Percentiles rank a stretch among this genome's conserved stretches.
phyloP scores from a whole-genome alignment of 2,888 invertebrate species.

The Ecdyonurus torrentis region DNA sequence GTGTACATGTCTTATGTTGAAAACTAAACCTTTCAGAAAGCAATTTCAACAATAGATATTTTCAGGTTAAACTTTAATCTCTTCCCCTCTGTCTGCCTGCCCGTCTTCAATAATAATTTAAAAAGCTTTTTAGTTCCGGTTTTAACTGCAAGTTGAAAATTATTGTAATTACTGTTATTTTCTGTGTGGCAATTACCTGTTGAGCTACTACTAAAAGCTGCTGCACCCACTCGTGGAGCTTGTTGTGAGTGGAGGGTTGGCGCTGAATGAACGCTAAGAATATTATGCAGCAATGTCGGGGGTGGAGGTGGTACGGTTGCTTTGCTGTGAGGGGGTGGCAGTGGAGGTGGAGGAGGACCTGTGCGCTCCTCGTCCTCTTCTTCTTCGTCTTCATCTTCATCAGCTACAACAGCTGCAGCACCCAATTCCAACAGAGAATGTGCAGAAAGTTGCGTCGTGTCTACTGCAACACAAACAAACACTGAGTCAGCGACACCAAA shows the following conservation, averaged over 20 bases:
- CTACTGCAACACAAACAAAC: constrained; percentile 42
- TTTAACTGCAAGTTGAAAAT: too few relatives aligned
- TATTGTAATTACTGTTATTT: too few relatives aligned
- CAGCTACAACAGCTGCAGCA: constrained; percentile 5
- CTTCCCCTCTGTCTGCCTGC: too few relatives aligned
- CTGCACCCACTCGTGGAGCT: constrained; percentile 16
- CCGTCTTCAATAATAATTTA: too few relatives aligned
- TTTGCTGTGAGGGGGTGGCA: neutral
- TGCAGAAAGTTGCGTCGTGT: constrained; percentile 31
- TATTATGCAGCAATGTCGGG: constrained; percentile 36
- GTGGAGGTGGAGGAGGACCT: constrained; percentile 20
- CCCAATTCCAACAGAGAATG: constrained; percentile 14
- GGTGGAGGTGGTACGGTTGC: neutral
- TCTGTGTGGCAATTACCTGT: too few relatives aligned
- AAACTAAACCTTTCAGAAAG: too few relatives aligned
- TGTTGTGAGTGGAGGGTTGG: constrained; percentile 35
- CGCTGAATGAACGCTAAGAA: constrained; percentile 26
- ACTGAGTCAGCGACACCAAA: too few relatives aligned
- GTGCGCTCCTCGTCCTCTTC: constrained; percentile 21
- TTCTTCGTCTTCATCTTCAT: neutral
- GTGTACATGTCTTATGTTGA: too few relatives aligned
- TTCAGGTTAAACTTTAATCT: too few relatives aligned
- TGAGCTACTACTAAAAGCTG: constrained; percentile 32
- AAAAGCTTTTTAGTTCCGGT: too few relatives aligned
- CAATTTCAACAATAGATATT: too few relatives aligned